Percentiles rank a stretch among this genome's conserved stretches.
These are phyloP conservation scores for Aurelia aurita complex sp. Pacific DNA, from an alignment of 30 jellyfish, hydroid and myxozoan species.

Conservation along the genomic window DNA sequence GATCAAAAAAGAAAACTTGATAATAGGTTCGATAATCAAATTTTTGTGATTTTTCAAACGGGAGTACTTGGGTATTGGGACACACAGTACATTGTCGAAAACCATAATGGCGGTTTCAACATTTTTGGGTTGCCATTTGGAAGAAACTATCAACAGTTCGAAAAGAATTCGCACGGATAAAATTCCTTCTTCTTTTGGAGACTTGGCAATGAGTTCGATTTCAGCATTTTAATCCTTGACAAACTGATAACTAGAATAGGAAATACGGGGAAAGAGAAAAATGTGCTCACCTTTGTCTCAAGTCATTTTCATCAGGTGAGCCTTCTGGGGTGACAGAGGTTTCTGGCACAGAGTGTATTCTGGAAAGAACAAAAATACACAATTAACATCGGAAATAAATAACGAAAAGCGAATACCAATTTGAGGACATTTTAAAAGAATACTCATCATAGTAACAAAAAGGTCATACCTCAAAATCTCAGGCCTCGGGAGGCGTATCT, in stretches of 20 bases:
- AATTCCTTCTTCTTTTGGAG: no score
- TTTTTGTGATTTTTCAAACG: no score
- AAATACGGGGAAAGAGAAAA: not conserved
- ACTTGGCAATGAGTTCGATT: no score
- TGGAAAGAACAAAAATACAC: conserved; percentile 7
- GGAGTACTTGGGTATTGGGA: no score
- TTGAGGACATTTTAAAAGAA: not conserved
- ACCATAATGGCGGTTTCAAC: no score
- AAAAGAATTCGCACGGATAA: not conserved
- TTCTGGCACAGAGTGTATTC: conserved; percentile 87
- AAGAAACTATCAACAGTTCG: not conserved
- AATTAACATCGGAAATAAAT: not conserved
- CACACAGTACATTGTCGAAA: no score
- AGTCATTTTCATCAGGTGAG: conserved; percentile 67
- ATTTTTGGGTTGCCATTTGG: no score
- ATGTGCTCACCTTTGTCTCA: conserved; percentile 37
- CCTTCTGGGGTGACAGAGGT: conserved; percentile 89
- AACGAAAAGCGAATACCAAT: not conserved
- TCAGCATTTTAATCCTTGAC: no score
- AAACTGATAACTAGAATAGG: no score
- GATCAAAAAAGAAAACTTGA: no score
- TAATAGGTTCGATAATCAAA: no score
- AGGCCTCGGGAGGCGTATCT: not conserved
- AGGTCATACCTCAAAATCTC: not conserved
- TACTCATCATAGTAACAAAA: not conserved